Evolutionary conservation across 2,797 vertebrate species (phyloP).

Genomic region (Varecia variegata): DNA sequence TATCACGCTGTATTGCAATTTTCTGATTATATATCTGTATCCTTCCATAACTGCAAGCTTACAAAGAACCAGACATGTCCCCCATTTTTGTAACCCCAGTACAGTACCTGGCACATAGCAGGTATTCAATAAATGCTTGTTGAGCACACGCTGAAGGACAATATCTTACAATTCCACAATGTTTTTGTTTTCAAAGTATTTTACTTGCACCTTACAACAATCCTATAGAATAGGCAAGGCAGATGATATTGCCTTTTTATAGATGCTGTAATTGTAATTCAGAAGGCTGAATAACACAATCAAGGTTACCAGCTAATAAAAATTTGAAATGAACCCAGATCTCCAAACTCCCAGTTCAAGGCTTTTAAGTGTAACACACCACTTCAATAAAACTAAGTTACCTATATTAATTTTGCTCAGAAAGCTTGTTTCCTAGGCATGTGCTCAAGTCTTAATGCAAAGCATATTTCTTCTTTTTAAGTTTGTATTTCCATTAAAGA

Average conservation of each 20-base stretch:
- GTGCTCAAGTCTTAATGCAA: slow-evolving; percentile 44
- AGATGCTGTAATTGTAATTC: not conserved
- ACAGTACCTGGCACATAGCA: not conserved
- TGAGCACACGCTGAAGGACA: not conserved
- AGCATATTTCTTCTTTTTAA: slow-evolving; percentile 39
- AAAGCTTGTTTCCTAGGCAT: slow-evolving; percentile 24
- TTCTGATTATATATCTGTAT: not conserved
- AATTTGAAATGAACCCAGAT: not conserved
- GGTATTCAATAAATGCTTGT: not conserved
- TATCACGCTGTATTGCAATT: not conserved
- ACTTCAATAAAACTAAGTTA: not conserved
- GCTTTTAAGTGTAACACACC: not conserved
- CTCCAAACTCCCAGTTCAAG: not conserved
- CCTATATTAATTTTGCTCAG: not conserved
- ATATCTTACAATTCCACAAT: not conserved
- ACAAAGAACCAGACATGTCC: not conserved
- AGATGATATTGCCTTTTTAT: not conserved
- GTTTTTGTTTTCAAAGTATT: not conserved
- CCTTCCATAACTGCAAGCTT: not conserved
- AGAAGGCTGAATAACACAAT: not conserved
- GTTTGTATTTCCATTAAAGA: slow-evolving; percentile 3
- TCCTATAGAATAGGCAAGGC: not conserved
- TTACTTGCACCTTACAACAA: not conserved
- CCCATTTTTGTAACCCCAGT: not conserved
- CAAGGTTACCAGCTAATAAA: slow-evolving; percentile 26